These are phyloP conservation scores for Craterocephalus amniculus DNA, from an alignment of 2,797 vertebrate genomes.

Conservation along the genomic window DNA sequence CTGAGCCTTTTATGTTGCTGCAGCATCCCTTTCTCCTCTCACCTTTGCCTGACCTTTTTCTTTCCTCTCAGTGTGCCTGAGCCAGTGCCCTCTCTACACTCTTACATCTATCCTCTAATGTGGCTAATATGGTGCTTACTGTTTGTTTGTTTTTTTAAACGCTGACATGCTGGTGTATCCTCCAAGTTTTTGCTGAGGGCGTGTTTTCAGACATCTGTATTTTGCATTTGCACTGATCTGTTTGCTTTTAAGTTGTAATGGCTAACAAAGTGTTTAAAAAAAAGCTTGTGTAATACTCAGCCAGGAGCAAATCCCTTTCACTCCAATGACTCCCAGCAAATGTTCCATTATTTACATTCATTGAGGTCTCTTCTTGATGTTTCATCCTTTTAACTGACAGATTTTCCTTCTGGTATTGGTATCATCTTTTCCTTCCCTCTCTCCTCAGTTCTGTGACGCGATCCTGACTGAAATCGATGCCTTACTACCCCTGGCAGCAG, in stretches of 20 bases:
- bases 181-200: constrained; percentile 23
- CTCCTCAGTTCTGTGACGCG: constrained; percentile 89
- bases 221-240: constrained; percentile 46
- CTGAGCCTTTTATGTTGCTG: constrained; percentile 36
- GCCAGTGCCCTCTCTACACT: constrained; percentile 18
- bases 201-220: constrained; percentile 57
- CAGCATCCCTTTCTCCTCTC: constrained; percentile 35
- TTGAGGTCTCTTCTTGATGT: constrained; percentile 51
- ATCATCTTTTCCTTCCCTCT: constrained; percentile 42
- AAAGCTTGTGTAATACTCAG: constrained; percentile 47
- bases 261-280: constrained; percentile 27
- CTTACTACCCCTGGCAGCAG: constrained; percentile 90
- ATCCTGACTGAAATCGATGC: constrained; percentile 89
- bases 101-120: constrained; percentile 45
- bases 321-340: constrained; percentile 50
- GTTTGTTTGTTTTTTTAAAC: constrained; percentile 17
- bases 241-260: constrained; percentile 53
- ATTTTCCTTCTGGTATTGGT: constrained; percentile 51
- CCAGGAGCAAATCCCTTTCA: constrained; percentile 47
- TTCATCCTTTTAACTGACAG: constrained; percentile 36
- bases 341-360: constrained; percentile 62
- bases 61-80: constrained; percentile 31
- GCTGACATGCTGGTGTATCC: neutral
- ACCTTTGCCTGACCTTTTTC: constrained; percentile 55
- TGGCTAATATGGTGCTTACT: constrained; percentile 36